Percentiles rank a stretch among this genome's conserved stretches.
These are phyloP conservation scores for Cryptus armator DNA, from an alignment of 2,888 invertebrate genomes.

Conservation along the genomic window DNA sequence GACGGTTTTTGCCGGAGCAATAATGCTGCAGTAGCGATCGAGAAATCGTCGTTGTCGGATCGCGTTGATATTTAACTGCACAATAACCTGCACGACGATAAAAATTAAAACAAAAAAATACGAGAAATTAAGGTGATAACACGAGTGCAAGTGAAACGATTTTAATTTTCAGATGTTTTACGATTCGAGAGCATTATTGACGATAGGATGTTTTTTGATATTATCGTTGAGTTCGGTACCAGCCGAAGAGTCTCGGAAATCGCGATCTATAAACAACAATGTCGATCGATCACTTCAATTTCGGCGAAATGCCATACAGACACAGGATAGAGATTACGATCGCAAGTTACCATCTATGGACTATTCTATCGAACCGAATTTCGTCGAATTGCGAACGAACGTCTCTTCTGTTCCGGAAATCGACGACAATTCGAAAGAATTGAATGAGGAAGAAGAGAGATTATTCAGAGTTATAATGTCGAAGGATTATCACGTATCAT, in stretches of 20 bases:
- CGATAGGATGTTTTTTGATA: slow-evolving; percentile 35
- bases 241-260: slow-evolving; percentile 40
- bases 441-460: slow-evolving; percentile 53
- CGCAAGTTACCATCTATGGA: neutral
- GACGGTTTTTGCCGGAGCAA: slow-evolving; percentile 48
- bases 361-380: slow-evolving; percentile 2
- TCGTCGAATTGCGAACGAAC: neutral
- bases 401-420: neutral
- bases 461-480: slow-evolving; percentile 55
- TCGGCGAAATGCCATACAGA: slow-evolving; percentile 41
- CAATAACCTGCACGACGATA: neutral
- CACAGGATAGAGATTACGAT: slow-evolving; percentile 23
- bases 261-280: slow-evolving; percentile 45
- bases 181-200: slow-evolving; percentile 10
- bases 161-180: slow-evolving; percentile 57
- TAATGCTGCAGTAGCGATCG: slow-evolving; percentile 60
- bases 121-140: neutral
- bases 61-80: slow-evolving; percentile 8
- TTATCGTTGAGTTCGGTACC: neutral
- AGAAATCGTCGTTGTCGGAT: slow-evolving; percentile 52
- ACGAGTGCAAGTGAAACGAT: slow-evolving; percentile 1
- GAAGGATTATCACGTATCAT: slow-evolving; percentile 48
- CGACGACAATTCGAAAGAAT: slow-evolving; percentile 7
- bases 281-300: slow-evolving; percentile 3
- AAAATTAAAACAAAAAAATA: neutral